Percentiles rank a stretch among this genome's conserved stretches.
phyloP scores from a whole-genome alignment of 2,888 invertebrate genomes.

The Zygaena filipendulae region DNA sequence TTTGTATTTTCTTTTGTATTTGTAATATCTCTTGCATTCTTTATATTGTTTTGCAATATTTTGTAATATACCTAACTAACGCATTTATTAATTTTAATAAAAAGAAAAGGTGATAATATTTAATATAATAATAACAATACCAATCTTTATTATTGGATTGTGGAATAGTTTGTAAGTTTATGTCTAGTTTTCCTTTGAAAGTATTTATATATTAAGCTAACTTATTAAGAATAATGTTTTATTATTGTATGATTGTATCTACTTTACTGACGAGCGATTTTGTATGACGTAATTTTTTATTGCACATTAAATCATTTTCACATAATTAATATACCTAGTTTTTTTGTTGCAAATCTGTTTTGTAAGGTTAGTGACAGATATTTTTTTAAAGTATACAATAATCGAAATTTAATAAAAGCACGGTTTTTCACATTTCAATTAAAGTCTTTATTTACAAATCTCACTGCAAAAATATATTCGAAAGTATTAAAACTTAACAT shows the following conservation, averaged over 20 bases:
- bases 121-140: constrained; percentile 18
- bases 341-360: too few species aligned
- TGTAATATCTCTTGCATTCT: constrained; percentile 16
- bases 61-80: too few species aligned
- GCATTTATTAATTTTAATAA: constrained; percentile 48
- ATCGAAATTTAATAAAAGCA: too few species aligned
- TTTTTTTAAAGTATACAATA: constrained; percentile 15
- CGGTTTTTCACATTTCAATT: too few species aligned
- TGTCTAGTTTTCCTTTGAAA: constrained; percentile 19
- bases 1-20: too few species aligned
- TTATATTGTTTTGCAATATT: constrained; percentile 24
- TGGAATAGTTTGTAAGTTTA: constrained; percentile 20
- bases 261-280: too few species aligned
- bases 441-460: too few species aligned
- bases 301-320: constrained; percentile 49
- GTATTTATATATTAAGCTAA: too few species aligned
- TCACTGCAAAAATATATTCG: too few species aligned
- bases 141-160: constrained; percentile 16
- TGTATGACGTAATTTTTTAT: too few species aligned
- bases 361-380: constrained; percentile 11
- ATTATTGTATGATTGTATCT: constrained; percentile 26
- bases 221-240: constrained; percentile 31
- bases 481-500: too few species aligned
- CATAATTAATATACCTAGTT: too few species aligned
- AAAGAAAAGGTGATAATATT: constrained; percentile 40